These are phyloP conservation scores for Formicarius rufipectus DNA, from an alignment of 2,113 vertebrate species.

Conservation along the genomic window DNA sequence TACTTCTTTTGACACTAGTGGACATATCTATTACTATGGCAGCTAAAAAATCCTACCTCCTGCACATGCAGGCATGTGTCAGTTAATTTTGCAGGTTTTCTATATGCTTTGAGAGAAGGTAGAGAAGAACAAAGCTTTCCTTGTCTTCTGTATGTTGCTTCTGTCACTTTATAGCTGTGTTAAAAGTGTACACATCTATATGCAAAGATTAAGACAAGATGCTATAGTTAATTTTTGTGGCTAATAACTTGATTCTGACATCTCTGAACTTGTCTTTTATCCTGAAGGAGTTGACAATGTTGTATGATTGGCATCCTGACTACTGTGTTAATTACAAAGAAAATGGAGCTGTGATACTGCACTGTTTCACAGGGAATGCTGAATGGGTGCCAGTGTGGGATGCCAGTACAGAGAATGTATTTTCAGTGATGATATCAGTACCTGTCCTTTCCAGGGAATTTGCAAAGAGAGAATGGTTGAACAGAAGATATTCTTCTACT, in stretches of 20 bases:
- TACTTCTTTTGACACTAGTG: not conserved
- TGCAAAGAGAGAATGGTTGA: not conserved
- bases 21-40: not conserved
- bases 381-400: not conserved
- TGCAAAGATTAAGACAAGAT: not conserved
- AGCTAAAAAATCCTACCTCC: not conserved
- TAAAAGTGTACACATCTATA: not conserved
- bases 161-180: not conserved
- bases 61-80: not conserved
- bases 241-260: not conserved
- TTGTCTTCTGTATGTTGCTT: not conserved
- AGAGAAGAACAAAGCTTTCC: not conserved
- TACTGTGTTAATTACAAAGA: not conserved
- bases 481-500: not conserved
- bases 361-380: not conserved
- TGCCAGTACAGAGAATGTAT: not conserved
- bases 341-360: not conserved
- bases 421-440: not conserved
- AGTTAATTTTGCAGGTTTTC: not conserved
- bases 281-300: not conserved
- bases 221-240: not conserved
- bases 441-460: not conserved
- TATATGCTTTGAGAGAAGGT: not conserved
- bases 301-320: not conserved
- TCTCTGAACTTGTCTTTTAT: not conserved